Base-by-base conservation (phyloP, 2,888 invertebrate genomes). In the Protophormia terraenovae region DNA sequence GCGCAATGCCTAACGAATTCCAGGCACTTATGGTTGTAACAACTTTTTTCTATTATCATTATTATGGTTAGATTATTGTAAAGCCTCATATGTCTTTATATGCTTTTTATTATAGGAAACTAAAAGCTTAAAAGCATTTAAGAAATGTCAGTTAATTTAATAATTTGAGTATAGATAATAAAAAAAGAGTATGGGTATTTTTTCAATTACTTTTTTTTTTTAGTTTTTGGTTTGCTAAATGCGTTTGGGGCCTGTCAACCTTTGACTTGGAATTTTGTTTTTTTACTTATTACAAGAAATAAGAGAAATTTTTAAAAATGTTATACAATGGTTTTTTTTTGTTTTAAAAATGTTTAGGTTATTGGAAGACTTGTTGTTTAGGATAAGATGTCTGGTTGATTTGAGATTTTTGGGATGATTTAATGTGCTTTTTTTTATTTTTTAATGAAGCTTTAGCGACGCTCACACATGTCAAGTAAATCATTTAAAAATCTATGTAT, bases 41-140 rank as follows among this genome's bases (percentile, higher is more conserved):
- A 53, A 22, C 24, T 64, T 35, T 50, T 71, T 72, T 76, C 32
- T 55, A 53, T 67, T 38, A 80, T 71, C 50, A 55, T 35, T 50
- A 67, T 24, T 67, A 60, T 79, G 32, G 73, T 55, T 29, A 41
- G 66, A 76, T 60, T 62, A 41, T 71, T 19, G 69, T 22, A 45
- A 50, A 50, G 58, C 22, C 16, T 8, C 16, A 50, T 22, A 27
- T 14, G n/a, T n/a, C 47, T 55, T 16, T 47, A 4, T 29, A 10
- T 1, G 3, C 10, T 14, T 16, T 67, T 64, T 76, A n/a, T 76
- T 80, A 80, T 80, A 81, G 80, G 32, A 82, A 60, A 80, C 64
- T 32, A 16, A 69, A 77, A 69, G 66, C 66, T 79, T 79, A 32
- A 78, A 85, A 81, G 73, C 73, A 81, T 84, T 77, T 78, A 41